These are phyloP conservation scores for Brachylomia viminalis DNA, from an alignment of 2,888 invertebrate genomes.

Conservation along the genomic window DNA sequence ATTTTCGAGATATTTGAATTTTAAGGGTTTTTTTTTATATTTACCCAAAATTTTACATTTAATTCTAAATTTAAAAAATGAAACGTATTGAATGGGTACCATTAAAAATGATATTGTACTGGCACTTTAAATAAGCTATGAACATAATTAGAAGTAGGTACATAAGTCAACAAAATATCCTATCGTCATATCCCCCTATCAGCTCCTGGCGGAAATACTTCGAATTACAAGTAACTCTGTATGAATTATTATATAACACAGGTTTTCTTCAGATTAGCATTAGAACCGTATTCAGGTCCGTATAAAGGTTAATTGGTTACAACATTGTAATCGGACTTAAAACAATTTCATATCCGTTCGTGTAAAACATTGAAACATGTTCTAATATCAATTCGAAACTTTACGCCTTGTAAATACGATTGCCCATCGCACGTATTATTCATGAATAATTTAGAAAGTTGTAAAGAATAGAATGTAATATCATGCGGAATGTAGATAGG, in stretches of 20 bases:
- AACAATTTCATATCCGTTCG: slow-evolving; percentile 22
- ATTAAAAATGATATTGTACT: too few species aligned
- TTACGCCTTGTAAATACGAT: slow-evolving; percentile 62
- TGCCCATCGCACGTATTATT: slow-evolving; percentile 69
- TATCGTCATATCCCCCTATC: too few species aligned
- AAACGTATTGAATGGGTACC: too few species aligned
- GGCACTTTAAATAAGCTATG: too few species aligned
- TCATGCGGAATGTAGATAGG: slow-evolving; percentile 55
- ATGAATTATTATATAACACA: neutral
- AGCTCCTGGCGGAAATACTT: too few species aligned
- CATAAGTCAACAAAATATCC: too few species aligned
- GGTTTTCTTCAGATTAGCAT: neutral
- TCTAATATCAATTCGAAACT: slow-evolving; percentile 48
- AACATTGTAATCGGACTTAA: neutral
- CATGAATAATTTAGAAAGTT: slow-evolving; percentile 82
- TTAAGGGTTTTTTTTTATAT: too few species aligned
- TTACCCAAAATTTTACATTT: too few species aligned
- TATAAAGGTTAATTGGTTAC: slow-evolving; percentile 30
- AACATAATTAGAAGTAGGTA: too few species aligned
- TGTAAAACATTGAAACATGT: slow-evolving; percentile 34
- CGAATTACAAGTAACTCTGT: too few species aligned
- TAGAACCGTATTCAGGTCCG: neutral
- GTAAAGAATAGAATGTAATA: slow-evolving; percentile 62
- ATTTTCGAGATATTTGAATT: too few species aligned
- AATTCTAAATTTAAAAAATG: too few species aligned